Percentiles rank a stretch among this genome's conserved stretches.
Conservation (phyloP, 1,140 invertebrate species). For the Drosophila punjabiensis region DNA sequence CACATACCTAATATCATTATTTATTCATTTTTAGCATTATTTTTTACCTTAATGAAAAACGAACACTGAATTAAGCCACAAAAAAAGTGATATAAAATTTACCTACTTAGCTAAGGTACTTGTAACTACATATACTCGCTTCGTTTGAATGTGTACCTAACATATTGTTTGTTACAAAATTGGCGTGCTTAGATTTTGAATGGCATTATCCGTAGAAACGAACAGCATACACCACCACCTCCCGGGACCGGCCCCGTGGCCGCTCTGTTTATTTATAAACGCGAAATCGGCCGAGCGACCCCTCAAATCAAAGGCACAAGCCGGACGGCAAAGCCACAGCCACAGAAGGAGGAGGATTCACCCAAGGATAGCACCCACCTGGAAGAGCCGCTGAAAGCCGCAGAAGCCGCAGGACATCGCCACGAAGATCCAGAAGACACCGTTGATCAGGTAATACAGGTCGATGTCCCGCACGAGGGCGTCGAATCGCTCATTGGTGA, state of each 20-base stretch:
- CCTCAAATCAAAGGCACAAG: constrained; percentile 44
- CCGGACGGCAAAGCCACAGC: constrained; percentile 10
- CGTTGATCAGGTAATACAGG: constrained; percentile 80
- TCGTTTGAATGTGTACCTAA: background rate
- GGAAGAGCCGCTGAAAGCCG: constrained; percentile 76
- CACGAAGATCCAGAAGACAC: constrained; percentile 82
- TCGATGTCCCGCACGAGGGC: constrained; percentile 76
- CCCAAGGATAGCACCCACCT: constrained; percentile 53
- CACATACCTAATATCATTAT: background rate
- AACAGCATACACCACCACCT: background rate
- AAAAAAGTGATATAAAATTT: background rate
- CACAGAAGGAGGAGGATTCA: background rate
- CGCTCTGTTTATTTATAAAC: constrained; percentile 75
- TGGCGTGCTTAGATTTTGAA: background rate
- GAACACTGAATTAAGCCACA: background rate
- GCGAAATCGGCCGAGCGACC: constrained; percentile 40
- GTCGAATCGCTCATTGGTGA: constrained; percentile 81
- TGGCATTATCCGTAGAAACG: background rate
- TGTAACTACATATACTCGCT: background rate
- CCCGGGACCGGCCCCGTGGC: constrained; percentile 26
- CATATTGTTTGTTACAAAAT: constrained; percentile 2
- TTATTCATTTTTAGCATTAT: background rate
- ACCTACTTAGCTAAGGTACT: background rate
- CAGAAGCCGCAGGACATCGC: constrained; percentile 70
- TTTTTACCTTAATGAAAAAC: background rate